Percentiles rank a stretch among this genome's conserved stretches.
Conservation (phyloP, 2,113 vertebrate species). For the Anser cygnoides region DNA sequence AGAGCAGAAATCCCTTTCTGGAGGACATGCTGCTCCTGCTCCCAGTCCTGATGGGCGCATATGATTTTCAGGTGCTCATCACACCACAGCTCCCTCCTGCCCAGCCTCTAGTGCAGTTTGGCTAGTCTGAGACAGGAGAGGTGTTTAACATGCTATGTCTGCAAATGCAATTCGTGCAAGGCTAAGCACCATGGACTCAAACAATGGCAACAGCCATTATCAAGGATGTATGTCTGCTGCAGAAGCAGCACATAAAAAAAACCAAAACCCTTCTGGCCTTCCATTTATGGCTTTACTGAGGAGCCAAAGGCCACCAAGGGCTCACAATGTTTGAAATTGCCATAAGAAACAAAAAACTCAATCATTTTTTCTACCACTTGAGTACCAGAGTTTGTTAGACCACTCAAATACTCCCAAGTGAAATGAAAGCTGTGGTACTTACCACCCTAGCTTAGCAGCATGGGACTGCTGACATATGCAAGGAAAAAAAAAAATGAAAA, state of each 20-base stretch:
- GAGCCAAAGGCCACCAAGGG: accelerated
- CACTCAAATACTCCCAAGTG: not conserved
- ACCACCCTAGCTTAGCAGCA: not conserved
- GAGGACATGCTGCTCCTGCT: not conserved
- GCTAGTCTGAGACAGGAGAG: not conserved
- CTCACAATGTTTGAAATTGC: not conserved
- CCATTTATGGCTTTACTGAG: not conserved
- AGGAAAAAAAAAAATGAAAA: not conserved
- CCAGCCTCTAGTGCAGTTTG: accelerated
- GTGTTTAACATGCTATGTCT: not conserved
- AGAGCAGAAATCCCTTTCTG: not conserved
- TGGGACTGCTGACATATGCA: not conserved
- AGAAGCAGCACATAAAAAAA: not conserved
- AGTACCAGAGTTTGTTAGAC: not conserved
- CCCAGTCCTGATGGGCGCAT: accelerated
- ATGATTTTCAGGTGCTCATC: not conserved
- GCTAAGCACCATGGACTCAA: not conserved
- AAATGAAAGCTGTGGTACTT: not conserved
- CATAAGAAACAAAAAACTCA: not conserved
- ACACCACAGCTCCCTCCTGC: accelerated
- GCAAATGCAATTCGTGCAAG: not conserved
- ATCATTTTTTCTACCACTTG: not conserved
- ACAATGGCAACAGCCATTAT: not conserved
- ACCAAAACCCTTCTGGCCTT: not conserved
- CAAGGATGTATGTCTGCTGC: not conserved